These are phyloP conservation scores for Frieseomelitta varia DNA, from an alignment of 1,140 invertebrate genomes.

Conservation along the genomic window DNA sequence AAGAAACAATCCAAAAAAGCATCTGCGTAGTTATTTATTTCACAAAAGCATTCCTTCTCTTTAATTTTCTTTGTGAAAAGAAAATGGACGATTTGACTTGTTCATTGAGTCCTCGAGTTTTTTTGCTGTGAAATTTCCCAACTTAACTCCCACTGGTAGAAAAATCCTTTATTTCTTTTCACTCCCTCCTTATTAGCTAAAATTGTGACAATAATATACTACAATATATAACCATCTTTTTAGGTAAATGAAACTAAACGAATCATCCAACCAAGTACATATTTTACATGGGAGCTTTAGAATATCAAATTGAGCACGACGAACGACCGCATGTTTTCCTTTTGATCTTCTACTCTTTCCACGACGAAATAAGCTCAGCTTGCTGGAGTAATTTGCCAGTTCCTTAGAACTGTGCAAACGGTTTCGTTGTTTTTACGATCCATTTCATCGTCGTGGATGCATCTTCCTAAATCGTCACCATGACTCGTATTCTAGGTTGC, in stretches of 20 bases:
- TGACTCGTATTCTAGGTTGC: not conserved
- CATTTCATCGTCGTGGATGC: slow-evolving; percentile 5
- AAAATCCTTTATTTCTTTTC: not conserved
- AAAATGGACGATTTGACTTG: not conserved
- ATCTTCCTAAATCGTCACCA: slow-evolving; percentile 23
- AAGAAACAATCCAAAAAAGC: not conserved
- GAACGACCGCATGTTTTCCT: not conserved
- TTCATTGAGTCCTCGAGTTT: not conserved
- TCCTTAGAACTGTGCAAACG: not conserved
- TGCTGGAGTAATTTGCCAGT: not conserved
- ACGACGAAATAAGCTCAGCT: not conserved
- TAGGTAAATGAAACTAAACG: not conserved
- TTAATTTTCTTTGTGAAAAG: not conserved
- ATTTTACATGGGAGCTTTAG: not conserved
- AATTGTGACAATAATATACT: not conserved
- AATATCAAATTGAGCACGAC: not conserved
- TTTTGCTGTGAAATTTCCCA: not conserved
- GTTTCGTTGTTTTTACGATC: slow-evolving; percentile 8
- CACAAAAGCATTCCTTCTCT: not conserved
- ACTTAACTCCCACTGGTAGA: no score
- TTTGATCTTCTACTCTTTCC: not conserved
- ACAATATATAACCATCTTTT: not conserved
- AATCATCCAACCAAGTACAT: not conserved
- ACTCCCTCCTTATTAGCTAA: not conserved
- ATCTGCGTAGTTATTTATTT: not conserved